These are phyloP conservation scores for Hypanus sabinus DNA, from an alignment of 2,113 vertebrate genomes.

Conservation along the genomic window DNA sequence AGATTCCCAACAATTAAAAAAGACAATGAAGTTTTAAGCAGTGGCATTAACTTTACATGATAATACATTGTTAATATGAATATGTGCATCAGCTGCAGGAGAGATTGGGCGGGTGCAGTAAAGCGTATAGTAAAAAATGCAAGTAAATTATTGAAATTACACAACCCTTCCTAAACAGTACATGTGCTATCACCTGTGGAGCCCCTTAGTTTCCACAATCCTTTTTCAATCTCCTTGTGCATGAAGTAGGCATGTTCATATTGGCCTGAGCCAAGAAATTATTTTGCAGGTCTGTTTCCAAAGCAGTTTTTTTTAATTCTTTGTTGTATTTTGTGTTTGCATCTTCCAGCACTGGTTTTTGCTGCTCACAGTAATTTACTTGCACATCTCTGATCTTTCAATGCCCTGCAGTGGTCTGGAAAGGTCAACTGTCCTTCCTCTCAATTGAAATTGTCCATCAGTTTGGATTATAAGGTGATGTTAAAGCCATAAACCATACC, in stretches of 20 bases:
- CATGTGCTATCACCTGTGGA: not conserved
- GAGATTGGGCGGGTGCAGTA: not conserved
- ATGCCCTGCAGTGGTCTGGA: not conserved
- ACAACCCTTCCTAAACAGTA: not conserved
- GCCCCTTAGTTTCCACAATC: not conserved
- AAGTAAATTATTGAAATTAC: not conserved
- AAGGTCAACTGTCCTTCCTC: not conserved
- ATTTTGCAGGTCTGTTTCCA: not conserved
- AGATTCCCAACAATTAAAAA: not conserved
- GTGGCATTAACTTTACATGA: not conserved
- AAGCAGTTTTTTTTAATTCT: not conserved
- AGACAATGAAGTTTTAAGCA: not conserved
- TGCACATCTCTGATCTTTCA: not conserved
- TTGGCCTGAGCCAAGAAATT: too few species aligned
- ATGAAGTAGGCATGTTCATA: not conserved
- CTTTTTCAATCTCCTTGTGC: not conserved
- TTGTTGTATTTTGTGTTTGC: not conserved
- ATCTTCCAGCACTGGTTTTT: not conserved
- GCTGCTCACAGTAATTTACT: too few species aligned
- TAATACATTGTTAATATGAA: not conserved
- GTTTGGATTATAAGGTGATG: not conserved
- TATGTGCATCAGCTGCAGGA: not conserved
- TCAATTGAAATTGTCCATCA: not conserved
- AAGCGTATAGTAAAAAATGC: not conserved
- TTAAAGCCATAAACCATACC: not conserved